Conservation (phyloP, 2,888 invertebrate genomes). For the Ceramica pisi region DNA sequence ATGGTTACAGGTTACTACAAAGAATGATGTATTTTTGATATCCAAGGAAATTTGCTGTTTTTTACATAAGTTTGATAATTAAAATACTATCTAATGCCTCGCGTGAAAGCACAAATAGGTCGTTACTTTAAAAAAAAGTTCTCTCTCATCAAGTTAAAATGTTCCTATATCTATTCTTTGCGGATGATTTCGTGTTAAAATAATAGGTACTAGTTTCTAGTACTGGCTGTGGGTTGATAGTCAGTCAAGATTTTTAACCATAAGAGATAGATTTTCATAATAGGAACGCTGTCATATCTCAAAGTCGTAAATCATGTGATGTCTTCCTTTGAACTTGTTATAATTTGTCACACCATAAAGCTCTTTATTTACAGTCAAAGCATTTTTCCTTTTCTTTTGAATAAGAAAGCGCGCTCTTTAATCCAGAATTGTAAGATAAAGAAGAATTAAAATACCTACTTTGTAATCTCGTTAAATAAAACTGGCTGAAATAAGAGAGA, state of each 20-base stretch:
- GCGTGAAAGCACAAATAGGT: no score
- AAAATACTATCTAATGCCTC: no score
- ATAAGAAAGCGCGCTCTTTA: constrained; percentile 23
- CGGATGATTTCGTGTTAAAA: no score
- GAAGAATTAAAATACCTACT: constrained; percentile 45
- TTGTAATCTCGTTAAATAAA: constrained; percentile 34
- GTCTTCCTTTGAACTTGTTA: constrained; percentile 14
- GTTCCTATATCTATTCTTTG: no score
- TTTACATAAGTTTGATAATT: not conserved
- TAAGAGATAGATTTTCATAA: not conserved
- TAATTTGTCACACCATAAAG: constrained; percentile 22
- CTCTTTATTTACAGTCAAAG: constrained; percentile 25
- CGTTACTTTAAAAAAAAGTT: no score
- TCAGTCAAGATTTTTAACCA: no score
- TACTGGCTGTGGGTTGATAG: no score
- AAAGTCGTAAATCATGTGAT: constrained; percentile 6
- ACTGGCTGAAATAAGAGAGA: constrained; percentile 38
- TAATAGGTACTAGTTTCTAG: no score
- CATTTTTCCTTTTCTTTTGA: constrained; percentile 31
- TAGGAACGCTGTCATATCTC: not conserved
- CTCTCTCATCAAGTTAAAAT: no score
- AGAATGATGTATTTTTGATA: not conserved
- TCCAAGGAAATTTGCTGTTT: not conserved
- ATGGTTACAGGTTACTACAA: not conserved
- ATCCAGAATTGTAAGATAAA: constrained; percentile 39